These are phyloP conservation scores for Cantharis lateralis DNA, from an alignment of 2,888 invertebrate genomes.

Conservation along the genomic window DNA sequence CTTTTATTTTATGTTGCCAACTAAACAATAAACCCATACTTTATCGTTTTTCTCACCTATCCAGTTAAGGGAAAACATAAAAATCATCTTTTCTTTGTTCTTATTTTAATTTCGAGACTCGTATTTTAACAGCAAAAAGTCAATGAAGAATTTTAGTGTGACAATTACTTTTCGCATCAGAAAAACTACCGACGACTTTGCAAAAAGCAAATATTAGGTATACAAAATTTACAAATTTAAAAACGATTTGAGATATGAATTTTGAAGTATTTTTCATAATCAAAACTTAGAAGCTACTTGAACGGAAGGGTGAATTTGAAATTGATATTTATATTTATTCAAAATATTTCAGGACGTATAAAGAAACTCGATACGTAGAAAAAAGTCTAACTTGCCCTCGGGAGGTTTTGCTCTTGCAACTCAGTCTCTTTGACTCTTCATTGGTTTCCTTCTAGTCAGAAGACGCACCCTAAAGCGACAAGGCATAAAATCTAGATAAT, in stretches of 20 bases:
- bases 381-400: conserved; percentile 27
- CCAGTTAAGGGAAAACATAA: background rate
- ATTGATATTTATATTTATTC: conserved; percentile 13
- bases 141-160: background rate
- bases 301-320: conserved; percentile 10
- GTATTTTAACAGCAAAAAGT: background rate
- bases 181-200: background rate
- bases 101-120: background rate
- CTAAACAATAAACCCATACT: conserved; percentile 22
- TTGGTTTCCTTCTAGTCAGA: conserved; percentile 20
- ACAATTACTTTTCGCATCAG: too few species aligned
- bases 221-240: background rate
- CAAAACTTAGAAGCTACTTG: background rate
- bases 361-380: conserved; percentile 26
- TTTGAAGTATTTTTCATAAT: background rate
- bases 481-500: conserved; percentile 31
- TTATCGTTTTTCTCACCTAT: conserved; percentile 14
- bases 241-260: background rate
- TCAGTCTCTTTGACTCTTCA: conserved; percentile 26
- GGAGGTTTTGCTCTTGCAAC: conserved; percentile 25
- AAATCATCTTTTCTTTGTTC: background rate
- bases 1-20: conserved; percentile 24
- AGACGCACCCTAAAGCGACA: conserved; percentile 24
- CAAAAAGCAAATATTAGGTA: background rate
- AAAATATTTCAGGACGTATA: conserved; percentile 17